These are phyloP conservation scores for Tachyglossus aculeatus DNA, from an alignment of 2,797 vertebrate species.

Conservation along the genomic window DNA sequence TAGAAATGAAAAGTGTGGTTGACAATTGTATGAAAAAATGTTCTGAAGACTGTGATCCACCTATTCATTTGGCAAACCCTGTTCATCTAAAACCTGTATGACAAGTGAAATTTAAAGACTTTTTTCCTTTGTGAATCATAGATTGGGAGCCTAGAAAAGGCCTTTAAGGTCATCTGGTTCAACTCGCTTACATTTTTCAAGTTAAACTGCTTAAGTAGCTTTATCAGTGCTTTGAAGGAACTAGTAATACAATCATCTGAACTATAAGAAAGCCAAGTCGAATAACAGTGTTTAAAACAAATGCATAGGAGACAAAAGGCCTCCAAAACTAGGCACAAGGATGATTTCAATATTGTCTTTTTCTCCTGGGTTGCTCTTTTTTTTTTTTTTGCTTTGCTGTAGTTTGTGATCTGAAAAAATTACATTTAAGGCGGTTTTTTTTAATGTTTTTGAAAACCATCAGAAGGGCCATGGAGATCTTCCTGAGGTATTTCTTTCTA, in stretches of 20 bases:
- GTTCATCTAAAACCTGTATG: constrained; percentile 7
- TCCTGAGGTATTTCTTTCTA: too few species aligned
- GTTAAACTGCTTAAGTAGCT: not conserved
- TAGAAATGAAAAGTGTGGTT: too few species aligned
- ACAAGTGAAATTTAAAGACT: not conserved
- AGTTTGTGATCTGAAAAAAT: not conserved
- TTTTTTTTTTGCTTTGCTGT: not conserved
- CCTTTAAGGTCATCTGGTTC: not conserved
- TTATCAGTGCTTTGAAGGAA: constrained; percentile 20
- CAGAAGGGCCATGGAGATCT: too few species aligned
- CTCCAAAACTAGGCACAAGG: constrained; percentile 11
- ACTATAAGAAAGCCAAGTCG: constrained; percentile 30
- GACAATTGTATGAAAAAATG: not conserved
- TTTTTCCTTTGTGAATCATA: constrained; percentile 31
- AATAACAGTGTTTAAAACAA: constrained; percentile 38
- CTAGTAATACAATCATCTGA: not conserved
- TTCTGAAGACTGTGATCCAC: not conserved
- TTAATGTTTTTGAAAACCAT: too few species aligned
- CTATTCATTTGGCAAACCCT: constrained; percentile 21
- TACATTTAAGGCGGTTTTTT: too few species aligned
- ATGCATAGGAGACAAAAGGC: not conserved
- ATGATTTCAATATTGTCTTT: not conserved
- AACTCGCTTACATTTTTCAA: not conserved
- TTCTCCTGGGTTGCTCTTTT: not conserved
- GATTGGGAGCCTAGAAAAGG: not conserved